A percentile compares a stretch with the other conserved stretches of the same genome.
Conservation (phyloP, 2,113 vertebrate species). For the Addax nasomaculatus region DNA sequence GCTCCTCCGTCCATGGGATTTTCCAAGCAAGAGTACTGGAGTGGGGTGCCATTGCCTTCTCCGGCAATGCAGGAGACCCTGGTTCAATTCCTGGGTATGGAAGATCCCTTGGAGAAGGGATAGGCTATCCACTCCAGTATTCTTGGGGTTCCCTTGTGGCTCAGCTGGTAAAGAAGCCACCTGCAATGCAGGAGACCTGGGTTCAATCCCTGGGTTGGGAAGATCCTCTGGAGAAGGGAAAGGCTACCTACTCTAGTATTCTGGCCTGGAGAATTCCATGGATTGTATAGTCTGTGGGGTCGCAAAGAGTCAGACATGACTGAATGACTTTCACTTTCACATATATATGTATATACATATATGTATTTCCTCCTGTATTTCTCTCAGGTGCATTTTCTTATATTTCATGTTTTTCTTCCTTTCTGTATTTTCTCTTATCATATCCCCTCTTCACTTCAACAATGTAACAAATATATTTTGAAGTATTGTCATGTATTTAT, state of each 20-base stretch:
- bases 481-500: not conserved
- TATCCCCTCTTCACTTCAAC: not conserved
- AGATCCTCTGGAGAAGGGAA: not conserved
- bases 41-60: too few species aligned
- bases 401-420: not conserved
- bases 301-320: rapidly evolving
- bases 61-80: rapidly evolving
- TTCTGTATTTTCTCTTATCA: not conserved
- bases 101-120: not conserved
- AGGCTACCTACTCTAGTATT: not conserved
- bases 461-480: not conserved
- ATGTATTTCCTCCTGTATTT: not conserved
- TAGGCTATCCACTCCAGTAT: not conserved
- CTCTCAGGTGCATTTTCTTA: not conserved
- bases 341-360: too few species aligned
- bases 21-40: too few species aligned
- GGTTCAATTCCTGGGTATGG: not conserved
- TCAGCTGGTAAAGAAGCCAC: not conserved
- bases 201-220: not conserved
- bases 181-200: not conserved
- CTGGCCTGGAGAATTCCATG: not conserved
- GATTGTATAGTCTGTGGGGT: not conserved
- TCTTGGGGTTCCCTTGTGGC: not conserved
- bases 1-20: too few species aligned
- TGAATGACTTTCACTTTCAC: not conserved